Evolutionary conservation across 2,113 vertebrate genomes (phyloP), one percentile per base, ranked within the genome.

Genomic region (Melanostigma gelatinosum): DNA sequence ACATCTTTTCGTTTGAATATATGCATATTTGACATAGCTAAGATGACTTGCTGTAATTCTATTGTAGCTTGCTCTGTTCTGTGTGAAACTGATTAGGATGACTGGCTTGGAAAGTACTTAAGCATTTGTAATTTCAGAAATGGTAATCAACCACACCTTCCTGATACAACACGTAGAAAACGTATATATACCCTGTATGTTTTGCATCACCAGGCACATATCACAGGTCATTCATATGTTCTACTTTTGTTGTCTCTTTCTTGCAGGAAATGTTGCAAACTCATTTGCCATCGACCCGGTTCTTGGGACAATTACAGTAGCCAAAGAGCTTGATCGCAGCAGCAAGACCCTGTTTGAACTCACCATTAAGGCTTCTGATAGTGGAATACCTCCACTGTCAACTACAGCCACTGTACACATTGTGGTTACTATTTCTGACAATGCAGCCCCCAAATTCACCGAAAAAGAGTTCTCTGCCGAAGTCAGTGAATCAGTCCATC

Each of bases 211-310:
- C 10, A 76, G 57, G 58, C 40, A 50, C 22, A 34, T 52, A 29
- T 54, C 50, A 64, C 29, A 67, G 12, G 42, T 44, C 18, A 24
- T 13, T 9, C 24, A 58, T 58, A 11, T 58, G 2, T 36, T 22
- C 13, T 57, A 72, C 80, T 58, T 83, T 67, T 68, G 1, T 86
- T 6, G 82, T 69, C 62, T 86, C 72, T 87, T 27, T 79, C 67
- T 83, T 38, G 38, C 89, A 99, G 98, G 98, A 86, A 99, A 99
- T 88, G 93, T 96, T 91, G 98, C 96, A 85, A 98, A 99, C 94
- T 94, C 96, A 70, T 99, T 99, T 87, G 93, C 91, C 72, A 96
- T 99, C 1, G 96, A 99, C 91, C 95, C 96, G 11, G 71, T 98
- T 84, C 95, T 99, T 50, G 98, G 98, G 38, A 96, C 93, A 42